Evolutionary conservation across 2,888 invertebrate genomes (phyloP), one percentile per base, ranked within the genome.

Genomic region (Melipona beecheii): DNA sequence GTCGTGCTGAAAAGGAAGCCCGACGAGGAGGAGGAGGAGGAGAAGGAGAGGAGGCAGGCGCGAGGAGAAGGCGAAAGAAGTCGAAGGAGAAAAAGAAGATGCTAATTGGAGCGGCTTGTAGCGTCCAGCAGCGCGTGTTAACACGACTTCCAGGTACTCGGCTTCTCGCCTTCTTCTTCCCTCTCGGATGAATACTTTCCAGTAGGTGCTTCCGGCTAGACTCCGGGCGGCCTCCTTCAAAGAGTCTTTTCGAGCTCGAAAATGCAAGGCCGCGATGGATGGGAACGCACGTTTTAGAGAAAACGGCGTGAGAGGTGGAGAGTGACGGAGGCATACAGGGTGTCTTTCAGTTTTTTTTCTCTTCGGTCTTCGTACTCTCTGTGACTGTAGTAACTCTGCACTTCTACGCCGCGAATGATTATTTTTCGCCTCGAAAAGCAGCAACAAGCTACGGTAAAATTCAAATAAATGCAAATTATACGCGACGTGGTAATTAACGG

Each of bases 81-180:
- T 89, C 87, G 87, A 86, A 73, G 88, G 87, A 87, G 85, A 86
- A 86, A 87, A 87, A 87, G 88, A 89, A 91, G 90, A 91, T 92
- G 93, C 92, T 93, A 93, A 93, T 93, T 93, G 90, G 90, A 92
- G 91, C 92, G 90, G 90, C 89, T 88, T 87, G 88, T 90, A 92
- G 89, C 87, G 87, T 90, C 88, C 88, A 89, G 88, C 89, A 86
- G 88, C 87, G 90, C 88, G 85, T 88, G 90, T 89, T 91, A 91
- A 90, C 90, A 91, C 87, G 87, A 89, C 87, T 91, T 91, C 89
- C 90, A 90, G 89, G 90, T 91, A 91, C 83, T 87, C 84, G 70
- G 81, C 78, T 52, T 65, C 84, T 80, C 79, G 70, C 81, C 81
- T 73, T 71, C 81, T 78, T 70, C 78, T 72, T 70, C 87, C 66